Base-by-base conservation (phyloP, 2,113 vertebrate genomes). In the Polyodon spathula region DNA sequence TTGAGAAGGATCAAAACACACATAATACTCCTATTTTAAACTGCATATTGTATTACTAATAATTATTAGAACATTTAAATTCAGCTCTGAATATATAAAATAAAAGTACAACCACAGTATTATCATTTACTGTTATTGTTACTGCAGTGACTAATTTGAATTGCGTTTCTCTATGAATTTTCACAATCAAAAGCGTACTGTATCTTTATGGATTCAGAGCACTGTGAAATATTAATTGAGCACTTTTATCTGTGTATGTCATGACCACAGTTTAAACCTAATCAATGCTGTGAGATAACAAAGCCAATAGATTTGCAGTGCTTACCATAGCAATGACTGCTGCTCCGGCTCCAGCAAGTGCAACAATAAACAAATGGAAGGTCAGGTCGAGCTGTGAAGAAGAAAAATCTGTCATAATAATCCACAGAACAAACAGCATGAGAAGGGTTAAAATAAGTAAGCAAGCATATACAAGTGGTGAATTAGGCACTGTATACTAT, bases 261-360 rank as follows among this genome's bases (percentile, higher is more conserved):
- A 56, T 6, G 52, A 12, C 15, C 40, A n/a, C 11, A 10, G 40
- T 16, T 43, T 16, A 53, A 17, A 15, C 8, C 37, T 12, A 11
- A 51, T 8, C 16, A 17, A 40, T 7, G 46, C 15, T 8, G 8
- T 0, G 12, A 40, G 8, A 44, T 42, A 17, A 58, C 12, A 27
- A 50, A 56, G 40, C 42, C 2, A 17, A 38, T 40, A 38, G 27
- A 2, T 4, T 52, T 15, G 6, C 6, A 51, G 12, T 27, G 4
- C 90, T 93, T 81, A 98, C 96, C 96, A 98, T 97, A 6, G 96
- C 95, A 62, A 98, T 95, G 40, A 98, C 95, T 3, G 93, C 95
- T 14, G 95, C 96, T 79, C 95, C 96, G 46, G 96, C 95, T 74
- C 96, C 95, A 58, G 96, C 94, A 64, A 98, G 90, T 3, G 96